Conservation (phyloP, 2,113 vertebrate genomes). For the Chaetura pelagica region DNA sequence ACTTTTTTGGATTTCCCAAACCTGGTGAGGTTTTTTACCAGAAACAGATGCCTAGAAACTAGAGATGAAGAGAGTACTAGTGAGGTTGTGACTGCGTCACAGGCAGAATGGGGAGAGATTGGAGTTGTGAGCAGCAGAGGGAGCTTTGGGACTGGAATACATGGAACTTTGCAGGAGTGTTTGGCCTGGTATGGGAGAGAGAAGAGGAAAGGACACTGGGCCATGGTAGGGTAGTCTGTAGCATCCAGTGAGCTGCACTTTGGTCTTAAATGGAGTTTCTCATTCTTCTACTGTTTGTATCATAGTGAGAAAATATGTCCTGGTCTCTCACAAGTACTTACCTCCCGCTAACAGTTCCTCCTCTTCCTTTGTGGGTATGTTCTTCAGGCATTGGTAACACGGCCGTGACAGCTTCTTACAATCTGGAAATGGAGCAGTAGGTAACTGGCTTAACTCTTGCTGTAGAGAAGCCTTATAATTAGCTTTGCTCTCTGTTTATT, state of each 20-base stretch:
- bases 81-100: background rate
- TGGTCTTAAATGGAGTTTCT: background rate
- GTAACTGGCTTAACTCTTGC: background rate
- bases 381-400: background rate
- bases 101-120: background rate
- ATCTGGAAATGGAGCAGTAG: background rate
- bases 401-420: background rate
- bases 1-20: background rate
- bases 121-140: conserved; percentile 46
- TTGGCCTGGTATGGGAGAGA: background rate
- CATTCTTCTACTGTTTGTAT: background rate
- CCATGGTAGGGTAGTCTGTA: background rate
- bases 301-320: background rate
- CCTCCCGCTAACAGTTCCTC: background rate
- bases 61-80: background rate
- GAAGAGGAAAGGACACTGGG: background rate
- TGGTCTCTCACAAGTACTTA: background rate
- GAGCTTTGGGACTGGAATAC: conserved; percentile 40
- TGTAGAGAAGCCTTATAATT: background rate
- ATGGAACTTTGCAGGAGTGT: background rate
- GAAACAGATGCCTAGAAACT: background rate
- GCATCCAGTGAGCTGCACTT: background rate
- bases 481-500: background rate
- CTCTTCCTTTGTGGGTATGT: background rate
- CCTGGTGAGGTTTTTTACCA: background rate